These are phyloP conservation scores for Gobio occitaniae DNA, from an alignment of 2,797 vertebrate genomes.

Conservation along the genomic window DNA sequence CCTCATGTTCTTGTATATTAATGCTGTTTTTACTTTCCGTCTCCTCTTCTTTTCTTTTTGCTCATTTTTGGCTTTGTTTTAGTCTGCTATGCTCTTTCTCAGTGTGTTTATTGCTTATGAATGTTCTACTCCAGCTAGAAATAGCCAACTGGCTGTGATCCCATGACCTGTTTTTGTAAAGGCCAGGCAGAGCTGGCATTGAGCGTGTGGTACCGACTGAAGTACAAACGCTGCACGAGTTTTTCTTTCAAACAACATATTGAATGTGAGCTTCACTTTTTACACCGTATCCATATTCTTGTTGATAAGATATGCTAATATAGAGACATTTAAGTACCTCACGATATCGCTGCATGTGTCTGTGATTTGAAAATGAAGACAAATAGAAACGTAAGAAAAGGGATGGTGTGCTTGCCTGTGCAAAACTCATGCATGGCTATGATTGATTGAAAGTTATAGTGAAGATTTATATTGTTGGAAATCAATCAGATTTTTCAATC, in stretches of 20 bases:
- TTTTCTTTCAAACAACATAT: not conserved
- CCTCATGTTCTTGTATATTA: not conserved
- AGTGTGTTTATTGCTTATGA: slow-evolving; percentile 19
- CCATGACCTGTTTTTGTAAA: slow-evolving; percentile 33
- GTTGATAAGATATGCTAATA: not conserved
- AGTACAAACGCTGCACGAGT: not conserved
- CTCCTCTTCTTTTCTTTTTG: not conserved
- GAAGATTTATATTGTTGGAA: too few relatives aligned
- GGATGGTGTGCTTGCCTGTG: not conserved
- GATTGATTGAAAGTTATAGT: too few relatives aligned
- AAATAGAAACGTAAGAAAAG: not conserved
- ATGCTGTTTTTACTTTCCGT: slow-evolving; percentile 4
- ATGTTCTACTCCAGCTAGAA: slow-evolving; percentile 41
- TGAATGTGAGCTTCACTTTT: not conserved
- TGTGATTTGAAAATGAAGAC: too few relatives aligned
- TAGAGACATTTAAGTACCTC: not conserved
- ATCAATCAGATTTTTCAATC: too few relatives aligned
- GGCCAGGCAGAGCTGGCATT: slow-evolving; percentile 28
- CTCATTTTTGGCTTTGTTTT: slow-evolving; percentile 38
- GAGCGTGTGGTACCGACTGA: not conserved
- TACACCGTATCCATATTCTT: not conserved
- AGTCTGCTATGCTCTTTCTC: slow-evolving; percentile 26
- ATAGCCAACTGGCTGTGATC: slow-evolving; percentile 33
- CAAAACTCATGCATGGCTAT: too few relatives aligned
- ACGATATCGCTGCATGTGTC: too few relatives aligned